These are phyloP conservation scores for Scleropages formosus DNA, from an alignment of 2,797 vertebrate species.

Conservation along the genomic window DNA sequence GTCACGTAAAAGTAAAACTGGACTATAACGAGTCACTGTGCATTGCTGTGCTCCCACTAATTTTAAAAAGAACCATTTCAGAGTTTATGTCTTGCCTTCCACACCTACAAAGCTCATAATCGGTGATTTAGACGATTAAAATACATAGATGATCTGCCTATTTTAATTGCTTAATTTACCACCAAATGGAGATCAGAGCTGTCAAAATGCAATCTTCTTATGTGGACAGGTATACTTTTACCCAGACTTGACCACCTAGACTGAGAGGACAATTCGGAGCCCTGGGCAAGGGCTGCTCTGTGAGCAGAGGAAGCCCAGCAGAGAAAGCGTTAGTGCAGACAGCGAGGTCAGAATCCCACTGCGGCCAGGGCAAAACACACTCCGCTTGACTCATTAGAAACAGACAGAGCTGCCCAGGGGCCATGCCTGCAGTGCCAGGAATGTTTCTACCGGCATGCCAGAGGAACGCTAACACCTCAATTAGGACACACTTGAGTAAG, in stretches of 20 bases:
- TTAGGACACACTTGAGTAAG: background rate
- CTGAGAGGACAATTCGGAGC: background rate
- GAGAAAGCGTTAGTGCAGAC: background rate
- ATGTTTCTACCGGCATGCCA: constrained; percentile 11
- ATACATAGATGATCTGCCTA: no score
- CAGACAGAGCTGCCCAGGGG: constrained; percentile 14
- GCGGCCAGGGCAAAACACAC: background rate
- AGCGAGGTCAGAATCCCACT: background rate
- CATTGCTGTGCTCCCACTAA: no score
- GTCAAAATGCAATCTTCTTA: no score
- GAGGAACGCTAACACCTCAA: constrained; percentile 23
- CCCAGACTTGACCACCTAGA: background rate
- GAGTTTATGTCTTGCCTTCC: no score
- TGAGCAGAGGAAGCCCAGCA: background rate
- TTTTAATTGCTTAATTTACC: no score
- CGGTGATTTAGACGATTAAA: no score
- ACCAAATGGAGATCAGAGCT: no score
- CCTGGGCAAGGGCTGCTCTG: background rate
- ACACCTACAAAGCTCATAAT: no score
- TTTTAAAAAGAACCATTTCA: no score
- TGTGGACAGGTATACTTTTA: background rate
- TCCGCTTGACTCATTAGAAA: constrained; percentile 24
- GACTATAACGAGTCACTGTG: no score
- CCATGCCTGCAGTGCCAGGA: constrained; percentile 12
- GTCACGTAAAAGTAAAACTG: no score